A percentile compares a stretch with the other conserved stretches of the same genome.
phyloP scores from a whole-genome alignment of 1,140 invertebrate species.

The Drosophila melanica region DNA sequence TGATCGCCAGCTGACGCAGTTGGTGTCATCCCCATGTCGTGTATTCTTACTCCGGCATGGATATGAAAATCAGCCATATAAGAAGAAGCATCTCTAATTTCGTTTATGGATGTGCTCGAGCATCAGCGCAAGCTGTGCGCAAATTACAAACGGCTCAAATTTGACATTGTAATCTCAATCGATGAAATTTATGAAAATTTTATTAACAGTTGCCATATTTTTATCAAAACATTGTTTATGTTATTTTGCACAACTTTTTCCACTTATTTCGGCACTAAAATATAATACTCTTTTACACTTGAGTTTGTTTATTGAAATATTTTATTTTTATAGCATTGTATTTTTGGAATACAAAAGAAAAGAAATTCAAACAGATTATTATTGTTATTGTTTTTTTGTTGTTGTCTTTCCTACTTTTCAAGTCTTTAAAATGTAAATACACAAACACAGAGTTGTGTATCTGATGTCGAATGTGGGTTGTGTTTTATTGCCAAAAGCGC shows the following conservation, averaged over 20 bases:
- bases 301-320: constrained; percentile 43
- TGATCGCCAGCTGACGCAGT: constrained; percentile 77
- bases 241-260: constrained; percentile 42
- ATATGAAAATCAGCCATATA: constrained; percentile 56
- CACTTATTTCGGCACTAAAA: constrained; percentile 17
- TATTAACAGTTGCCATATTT: constrained; percentile 66
- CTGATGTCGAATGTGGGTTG: constrained; percentile 58
- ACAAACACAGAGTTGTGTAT: constrained; percentile 60
- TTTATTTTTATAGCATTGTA: constrained; percentile 30
- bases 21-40: constrained; percentile 62
- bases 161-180: constrained; percentile 59
- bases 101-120: constrained; percentile 62
- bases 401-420: constrained; percentile 8
- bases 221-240: constrained; percentile 47
- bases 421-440: constrained; percentile 71
- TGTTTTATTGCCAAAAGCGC: constrained; percentile 75
- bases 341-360: constrained; percentile 19
- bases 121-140: constrained; percentile 71
- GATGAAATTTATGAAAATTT: constrained; percentile 63
- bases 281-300: constrained; percentile 44
- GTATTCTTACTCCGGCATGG: constrained; percentile 25
- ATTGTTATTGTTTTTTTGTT: constrained; percentile 1
- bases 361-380: constrained; percentile 42
- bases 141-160: constrained; percentile 31
- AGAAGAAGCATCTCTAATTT: constrained; percentile 63